These are phyloP conservation scores for Bergia sp. DNA, from an alignment of 92 coral and sea anemone genomes.

Conservation along the genomic window DNA sequence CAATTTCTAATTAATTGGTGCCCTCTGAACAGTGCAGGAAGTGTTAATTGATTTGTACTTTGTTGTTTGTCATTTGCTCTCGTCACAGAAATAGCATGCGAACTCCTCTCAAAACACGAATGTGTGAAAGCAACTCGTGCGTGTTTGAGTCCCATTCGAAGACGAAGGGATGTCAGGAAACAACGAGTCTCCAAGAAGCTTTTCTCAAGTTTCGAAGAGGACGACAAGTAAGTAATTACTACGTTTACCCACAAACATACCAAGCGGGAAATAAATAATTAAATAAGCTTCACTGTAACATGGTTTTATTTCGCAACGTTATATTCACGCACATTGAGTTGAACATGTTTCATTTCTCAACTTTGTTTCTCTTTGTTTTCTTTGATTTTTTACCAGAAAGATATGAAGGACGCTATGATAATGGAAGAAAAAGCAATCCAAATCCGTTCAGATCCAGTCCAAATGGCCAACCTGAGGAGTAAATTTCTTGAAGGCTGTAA, in stretches of 20 bases:
- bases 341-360: no score
- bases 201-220: conserved; percentile 87
- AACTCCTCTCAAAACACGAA: conserved; percentile 17
- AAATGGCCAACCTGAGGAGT: conserved; percentile 68
- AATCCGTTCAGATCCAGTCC: conserved; percentile 54
- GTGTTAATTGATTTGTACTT: conserved; percentile 5
- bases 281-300: no score
- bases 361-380: no score
- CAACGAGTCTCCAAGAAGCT: conserved; percentile 82
- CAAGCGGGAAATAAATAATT: no score
- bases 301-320: no score
- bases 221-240: conserved; percentile 69
- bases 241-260: neutral
- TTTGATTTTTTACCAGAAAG: conserved; percentile 58
- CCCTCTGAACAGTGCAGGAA: neutral
- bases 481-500: conserved; percentile 87
- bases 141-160: conserved; percentile 50
- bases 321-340: no score
- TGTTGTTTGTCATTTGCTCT: neutral
- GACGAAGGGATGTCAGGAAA: conserved; percentile 25
- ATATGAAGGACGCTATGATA: conserved; percentile 67
- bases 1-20: neutral
- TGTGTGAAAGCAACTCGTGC: conserved; percentile 48
- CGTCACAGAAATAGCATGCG: conserved; percentile 29
- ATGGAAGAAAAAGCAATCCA: conserved; percentile 62